Base-by-base conservation (phyloP, 2,888 invertebrate genomes). In the Cheilosia soror region DNA sequence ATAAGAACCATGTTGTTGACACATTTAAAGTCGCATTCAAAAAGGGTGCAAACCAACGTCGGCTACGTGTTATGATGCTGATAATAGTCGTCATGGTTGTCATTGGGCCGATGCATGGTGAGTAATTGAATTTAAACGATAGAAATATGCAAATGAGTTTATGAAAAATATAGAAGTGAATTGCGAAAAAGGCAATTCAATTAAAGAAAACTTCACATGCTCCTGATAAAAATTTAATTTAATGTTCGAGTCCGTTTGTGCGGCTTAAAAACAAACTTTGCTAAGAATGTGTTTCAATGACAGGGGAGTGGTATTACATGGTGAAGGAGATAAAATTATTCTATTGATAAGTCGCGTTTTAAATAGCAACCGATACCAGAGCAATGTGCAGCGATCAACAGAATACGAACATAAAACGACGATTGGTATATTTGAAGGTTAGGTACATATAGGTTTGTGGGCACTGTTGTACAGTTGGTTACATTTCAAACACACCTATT, bases 71-170 rank as follows among this genome's bases (percentile, higher is more conserved):
- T 53, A 94, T 96, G 88, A 94, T 96, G 92, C 93, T 97, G 33
- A 96, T 97, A 93, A 92, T 96, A 76, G 96, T 96, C 27, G 95
- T 96, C 20, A 96, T 96, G 94, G 96, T 96, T 51, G 96, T 97
- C 86, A 96, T 97, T 88, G 97, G 97, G 66, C 97, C 97, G 0
- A 94, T 97, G 92, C 96, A 96, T 89, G 97, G 97, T 96, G 91
- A 95, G 95, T 92, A 49, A 57, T 57, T 42, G 27, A 68, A 68
- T 57, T 47, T 37, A 5, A 27, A 29, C 25, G 62, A 31, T 7
- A 15, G 27, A 1, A 25, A 20, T 11, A 13, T 20, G 9, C 33
- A 63, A 9, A 47, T 20, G 2, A 13, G 5, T 15, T 29, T 29
- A 29, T 40, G 20, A 25, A 58, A 37, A 58, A 37, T 3, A 3